These are phyloP conservation scores for Macroglossus sobrinus DNA, from an alignment of 2,113 vertebrate genomes.

Conservation along the genomic window DNA sequence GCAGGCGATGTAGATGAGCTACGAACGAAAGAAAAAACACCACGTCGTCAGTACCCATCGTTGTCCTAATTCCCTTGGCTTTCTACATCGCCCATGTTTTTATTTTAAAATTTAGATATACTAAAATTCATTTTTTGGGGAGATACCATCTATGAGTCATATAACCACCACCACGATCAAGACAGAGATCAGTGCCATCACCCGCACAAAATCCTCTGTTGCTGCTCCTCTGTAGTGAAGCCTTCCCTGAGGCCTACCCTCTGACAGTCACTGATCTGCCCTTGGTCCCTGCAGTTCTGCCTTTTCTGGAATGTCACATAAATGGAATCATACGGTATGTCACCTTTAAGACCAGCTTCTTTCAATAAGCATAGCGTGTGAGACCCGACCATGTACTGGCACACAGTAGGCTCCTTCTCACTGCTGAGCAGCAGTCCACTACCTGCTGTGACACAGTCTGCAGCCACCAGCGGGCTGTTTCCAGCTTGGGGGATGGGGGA, in stretches of 20 bases:
- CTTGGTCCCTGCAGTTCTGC: not conserved
- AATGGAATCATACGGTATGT: not conserved
- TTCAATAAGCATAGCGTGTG: not conserved
- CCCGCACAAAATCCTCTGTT: not conserved
- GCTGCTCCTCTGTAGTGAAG: not conserved
- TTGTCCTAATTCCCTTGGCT: not conserved
- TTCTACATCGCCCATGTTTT: not conserved
- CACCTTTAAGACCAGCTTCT: not conserved
- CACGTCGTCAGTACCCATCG: not conserved
- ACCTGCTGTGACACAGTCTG: not conserved
- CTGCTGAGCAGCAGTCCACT: not conserved
- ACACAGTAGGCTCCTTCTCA: not conserved
- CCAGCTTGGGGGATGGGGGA: not conserved
- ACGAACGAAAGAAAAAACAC: constrained; percentile 32
- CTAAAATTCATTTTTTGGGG: not conserved
- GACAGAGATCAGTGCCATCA: not conserved
- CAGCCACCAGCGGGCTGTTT: not conserved
- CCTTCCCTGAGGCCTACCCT: not conserved
- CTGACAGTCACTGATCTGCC: not conserved
- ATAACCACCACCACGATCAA: not conserved
- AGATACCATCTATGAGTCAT: not conserved
- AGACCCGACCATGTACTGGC: not conserved
- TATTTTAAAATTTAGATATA: not conserved
- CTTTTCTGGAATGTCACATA: not conserved
- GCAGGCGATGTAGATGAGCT: constrained; percentile 97